These are phyloP conservation scores for Lichenostomus cassidix DNA, from an alignment of 2,113 vertebrate species.

Conservation along the genomic window DNA sequence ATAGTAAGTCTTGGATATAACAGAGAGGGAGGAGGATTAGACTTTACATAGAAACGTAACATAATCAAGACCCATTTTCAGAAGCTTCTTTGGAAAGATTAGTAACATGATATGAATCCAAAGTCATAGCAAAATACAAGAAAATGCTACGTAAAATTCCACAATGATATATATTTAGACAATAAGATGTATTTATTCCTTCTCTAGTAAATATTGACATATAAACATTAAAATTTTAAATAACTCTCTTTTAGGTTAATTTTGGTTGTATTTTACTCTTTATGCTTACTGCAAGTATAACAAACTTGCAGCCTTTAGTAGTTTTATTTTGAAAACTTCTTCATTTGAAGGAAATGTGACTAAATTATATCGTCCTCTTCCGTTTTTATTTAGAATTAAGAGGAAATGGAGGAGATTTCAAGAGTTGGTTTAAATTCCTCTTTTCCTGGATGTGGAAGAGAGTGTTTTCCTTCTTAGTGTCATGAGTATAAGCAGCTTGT, in stretches of 20 bases:
- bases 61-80: neutral
- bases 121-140: neutral
- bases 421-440: neutral
- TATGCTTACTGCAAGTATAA: neutral
- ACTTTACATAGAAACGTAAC: neutral
- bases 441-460: neutral
- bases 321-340: neutral
- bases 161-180: neutral
- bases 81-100: neutral
- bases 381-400: neutral
- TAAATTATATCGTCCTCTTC: neutral
- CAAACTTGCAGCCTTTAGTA: neutral
- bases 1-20: neutral
- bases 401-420: neutral
- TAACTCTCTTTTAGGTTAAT: neutral
- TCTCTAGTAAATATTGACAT: neutral
- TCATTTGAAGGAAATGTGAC: neutral
- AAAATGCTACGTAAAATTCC: neutral
- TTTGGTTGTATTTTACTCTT: neutral
- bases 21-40: neutral
- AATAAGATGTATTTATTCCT: neutral
- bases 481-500: neutral
- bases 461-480: neutral
- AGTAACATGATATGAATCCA: neutral
- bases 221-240: neutral